Conservation (phyloP, 1,140 invertebrate species). For the Rhysida immarginata region DNA sequence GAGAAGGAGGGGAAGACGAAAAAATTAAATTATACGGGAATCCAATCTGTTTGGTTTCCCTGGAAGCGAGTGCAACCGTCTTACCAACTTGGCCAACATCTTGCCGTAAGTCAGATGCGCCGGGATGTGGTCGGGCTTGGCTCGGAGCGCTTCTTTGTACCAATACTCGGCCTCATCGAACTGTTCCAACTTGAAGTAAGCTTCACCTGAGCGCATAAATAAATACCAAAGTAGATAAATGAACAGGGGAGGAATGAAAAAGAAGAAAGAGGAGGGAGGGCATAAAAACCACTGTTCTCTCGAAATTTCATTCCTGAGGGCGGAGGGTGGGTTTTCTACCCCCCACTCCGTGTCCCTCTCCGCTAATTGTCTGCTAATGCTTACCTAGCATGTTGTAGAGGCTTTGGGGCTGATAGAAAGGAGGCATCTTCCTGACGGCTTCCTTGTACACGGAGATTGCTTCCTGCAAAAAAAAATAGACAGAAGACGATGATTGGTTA, state of each 20-base stretch:
- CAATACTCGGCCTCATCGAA: constrained; percentile 65
- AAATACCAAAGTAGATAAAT: not conserved
- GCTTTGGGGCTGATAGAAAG: constrained; percentile 63
- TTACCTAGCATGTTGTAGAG: constrained; percentile 63
- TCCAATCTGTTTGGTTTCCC: no score
- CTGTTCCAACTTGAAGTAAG: constrained; percentile 59
- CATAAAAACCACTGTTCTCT: no score
- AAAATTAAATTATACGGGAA: no score
- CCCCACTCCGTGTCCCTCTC: no score
- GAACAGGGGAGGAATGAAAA: not conserved
- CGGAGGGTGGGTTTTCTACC: no score
- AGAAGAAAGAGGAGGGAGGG: not conserved
- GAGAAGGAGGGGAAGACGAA: no score
- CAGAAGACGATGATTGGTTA: no score
- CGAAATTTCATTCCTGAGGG: no score
- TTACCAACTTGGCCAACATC: constrained; percentile 74
- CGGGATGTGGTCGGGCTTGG: constrained; percentile 70
- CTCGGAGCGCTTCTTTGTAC: constrained; percentile 60
- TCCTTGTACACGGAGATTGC: constrained; percentile 78
- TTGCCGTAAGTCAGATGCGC: constrained; percentile 83
- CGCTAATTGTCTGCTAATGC: no score
- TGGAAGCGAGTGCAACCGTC: no score
- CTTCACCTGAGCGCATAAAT: constrained; percentile 44
- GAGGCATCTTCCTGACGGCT: constrained; percentile 62
- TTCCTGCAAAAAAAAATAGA: no score